These are phyloP conservation scores for Zaprionus bogoriensis DNA, from an alignment of 2,888 invertebrate genomes.

Conservation along the genomic window DNA sequence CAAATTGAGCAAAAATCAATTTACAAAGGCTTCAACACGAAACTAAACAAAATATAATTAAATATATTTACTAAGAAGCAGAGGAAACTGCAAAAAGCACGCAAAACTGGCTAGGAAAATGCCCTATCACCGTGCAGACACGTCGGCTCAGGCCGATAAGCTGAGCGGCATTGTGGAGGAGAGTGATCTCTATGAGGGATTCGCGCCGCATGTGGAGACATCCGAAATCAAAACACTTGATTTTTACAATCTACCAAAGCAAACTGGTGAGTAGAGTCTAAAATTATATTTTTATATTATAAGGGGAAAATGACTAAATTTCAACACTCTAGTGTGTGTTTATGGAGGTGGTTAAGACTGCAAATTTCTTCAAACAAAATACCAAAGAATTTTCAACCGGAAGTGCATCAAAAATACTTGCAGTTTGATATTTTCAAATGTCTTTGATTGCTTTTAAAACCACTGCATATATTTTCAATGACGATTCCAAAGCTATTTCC, in stretches of 20 bases:
- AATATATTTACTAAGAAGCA: neutral
- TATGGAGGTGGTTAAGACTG: too few relatives aligned
- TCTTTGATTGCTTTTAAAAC: too few relatives aligned
- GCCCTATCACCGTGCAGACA: constrained; percentile 82
- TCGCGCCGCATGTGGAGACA: constrained; percentile 91
- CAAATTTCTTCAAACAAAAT: too few relatives aligned
- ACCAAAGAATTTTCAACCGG: too few relatives aligned
- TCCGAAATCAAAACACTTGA: constrained; percentile 87
- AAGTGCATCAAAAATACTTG: too few relatives aligned
- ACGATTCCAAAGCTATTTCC: too few relatives aligned
- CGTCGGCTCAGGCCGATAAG: constrained; percentile 85
- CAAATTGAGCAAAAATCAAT: constrained; percentile 16
- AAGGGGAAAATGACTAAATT: neutral
- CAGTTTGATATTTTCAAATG: too few relatives aligned
- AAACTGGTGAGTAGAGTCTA: constrained; percentile 76
- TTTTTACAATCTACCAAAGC: constrained; percentile 80
- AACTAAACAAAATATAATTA: neutral
- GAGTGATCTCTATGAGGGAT: constrained; percentile 90
- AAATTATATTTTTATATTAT: neutral
- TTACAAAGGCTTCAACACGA: constrained; percentile 20
- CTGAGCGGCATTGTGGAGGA: constrained; percentile 90
- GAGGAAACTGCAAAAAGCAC: neutral
- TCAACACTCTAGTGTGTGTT: too few relatives aligned
- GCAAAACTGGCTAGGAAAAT: constrained; percentile 75
- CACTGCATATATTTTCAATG: too few relatives aligned